phyloP scores from a whole-genome alignment of 2,888 invertebrate species.

The Candidula unifasciata region DNA sequence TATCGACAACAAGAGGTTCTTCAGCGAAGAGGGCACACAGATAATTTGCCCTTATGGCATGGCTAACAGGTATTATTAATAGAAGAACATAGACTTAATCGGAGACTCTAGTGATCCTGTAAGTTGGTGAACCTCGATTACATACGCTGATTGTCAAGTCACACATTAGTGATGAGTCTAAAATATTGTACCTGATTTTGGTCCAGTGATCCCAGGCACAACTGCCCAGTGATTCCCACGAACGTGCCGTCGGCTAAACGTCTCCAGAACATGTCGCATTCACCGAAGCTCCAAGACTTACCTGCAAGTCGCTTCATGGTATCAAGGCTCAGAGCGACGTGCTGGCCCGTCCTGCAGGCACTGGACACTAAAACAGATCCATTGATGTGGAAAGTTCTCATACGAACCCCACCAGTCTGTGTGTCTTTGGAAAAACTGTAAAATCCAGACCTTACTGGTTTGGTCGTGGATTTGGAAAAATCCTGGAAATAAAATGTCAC shows the following conservation, averaged over 20 bases:
- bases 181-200: constrained; percentile 60
- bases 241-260: constrained; percentile 60
- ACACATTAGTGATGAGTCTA: no score
- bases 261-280: constrained; percentile 69
- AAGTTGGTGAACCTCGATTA: no score
- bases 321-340: not conserved
- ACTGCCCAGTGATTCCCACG: constrained; percentile 63
- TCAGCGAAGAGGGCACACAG: no score
- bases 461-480: not conserved
- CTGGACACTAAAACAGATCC: not conserved
- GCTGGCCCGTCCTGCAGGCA: not conserved
- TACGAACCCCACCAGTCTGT: not conserved
- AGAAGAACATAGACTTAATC: no score
- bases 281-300: constrained; percentile 57
- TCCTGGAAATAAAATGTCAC: constrained; percentile 43
- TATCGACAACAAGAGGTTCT: no score
- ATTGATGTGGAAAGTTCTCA: constrained; percentile 25
- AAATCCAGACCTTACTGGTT: constrained; percentile 20
- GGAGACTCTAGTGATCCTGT: no score
- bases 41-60: no score
- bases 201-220: constrained; percentile 62
- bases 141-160: no score
- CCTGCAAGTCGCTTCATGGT: not conserved
- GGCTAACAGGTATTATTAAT: no score
- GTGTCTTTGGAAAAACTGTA: constrained; percentile 27